These are phyloP conservation scores for Lepidostoma basale DNA, from an alignment of 1,140 invertebrate species.

Conservation along the genomic window DNA sequence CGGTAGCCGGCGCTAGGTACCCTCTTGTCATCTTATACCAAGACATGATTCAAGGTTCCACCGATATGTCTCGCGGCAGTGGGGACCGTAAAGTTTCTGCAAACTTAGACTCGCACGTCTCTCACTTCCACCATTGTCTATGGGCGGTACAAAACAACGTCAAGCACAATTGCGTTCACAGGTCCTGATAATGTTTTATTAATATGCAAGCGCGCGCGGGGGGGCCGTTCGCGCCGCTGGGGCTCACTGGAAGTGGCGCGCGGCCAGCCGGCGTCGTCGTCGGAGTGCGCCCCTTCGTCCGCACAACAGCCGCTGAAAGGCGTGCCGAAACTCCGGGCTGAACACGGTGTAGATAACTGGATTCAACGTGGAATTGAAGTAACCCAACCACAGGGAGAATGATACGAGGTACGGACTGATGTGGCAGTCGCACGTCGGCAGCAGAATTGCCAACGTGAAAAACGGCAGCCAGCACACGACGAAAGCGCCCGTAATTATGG, in stretches of 20 bases:
- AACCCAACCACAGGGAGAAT: conserved; percentile 81
- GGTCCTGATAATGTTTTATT: too few relatives aligned
- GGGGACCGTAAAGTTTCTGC: too few relatives aligned
- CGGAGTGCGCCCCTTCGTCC: conserved; percentile 63
- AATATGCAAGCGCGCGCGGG: background rate
- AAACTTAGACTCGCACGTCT: background rate
- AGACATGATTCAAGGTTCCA: background rate
- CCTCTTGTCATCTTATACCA: conserved; percentile 1
- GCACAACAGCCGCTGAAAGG: conserved; percentile 83
- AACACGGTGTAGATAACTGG: conserved; percentile 90
- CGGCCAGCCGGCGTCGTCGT: conserved; percentile 45
- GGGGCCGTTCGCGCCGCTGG: too few relatives aligned
- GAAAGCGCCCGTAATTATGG: conserved; percentile 89
- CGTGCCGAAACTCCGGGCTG: conserved; percentile 85
- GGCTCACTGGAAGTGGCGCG: conserved; percentile 37
- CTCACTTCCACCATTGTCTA: too few relatives aligned
- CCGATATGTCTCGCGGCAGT: background rate
- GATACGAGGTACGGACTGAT: conserved; percentile 67
- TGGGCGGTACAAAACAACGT: too few relatives aligned
- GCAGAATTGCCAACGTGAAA: conserved; percentile 84
- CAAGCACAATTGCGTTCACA: too few relatives aligned
- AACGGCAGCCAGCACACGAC: conserved; percentile 90
- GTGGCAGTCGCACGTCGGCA: conserved; percentile 72
- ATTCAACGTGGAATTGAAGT: conserved; percentile 89
- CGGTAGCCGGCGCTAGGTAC: background rate